Conservation (phyloP, 2,888 invertebrate species). For the Opisthograptis luteolata region DNA sequence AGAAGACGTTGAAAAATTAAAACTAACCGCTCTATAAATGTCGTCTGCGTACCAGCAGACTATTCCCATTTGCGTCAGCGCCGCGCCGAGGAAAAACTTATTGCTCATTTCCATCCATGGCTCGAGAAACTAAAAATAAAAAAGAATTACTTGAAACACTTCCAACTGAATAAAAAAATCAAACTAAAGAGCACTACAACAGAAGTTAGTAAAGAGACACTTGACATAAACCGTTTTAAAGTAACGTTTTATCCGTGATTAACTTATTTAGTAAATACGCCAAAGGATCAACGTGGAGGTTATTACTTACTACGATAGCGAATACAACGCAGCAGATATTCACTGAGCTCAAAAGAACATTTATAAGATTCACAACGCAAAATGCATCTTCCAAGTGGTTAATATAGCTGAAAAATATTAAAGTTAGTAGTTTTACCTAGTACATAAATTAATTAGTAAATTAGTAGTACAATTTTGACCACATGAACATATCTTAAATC, state of each 20-base stretch:
- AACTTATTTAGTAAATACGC: no score
- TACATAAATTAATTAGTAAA: no score
- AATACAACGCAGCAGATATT: slow-evolving; percentile 72
- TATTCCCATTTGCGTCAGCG: slow-evolving; percentile 68
- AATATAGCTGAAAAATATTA: slow-evolving; percentile 55
- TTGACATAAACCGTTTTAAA: no score
- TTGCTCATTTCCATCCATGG: slow-evolving; percentile 69
- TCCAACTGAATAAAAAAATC: no score
- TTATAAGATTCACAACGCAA: slow-evolving; percentile 65
- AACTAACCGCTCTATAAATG: slow-evolving; percentile 64
- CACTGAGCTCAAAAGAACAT: slow-evolving; percentile 67
- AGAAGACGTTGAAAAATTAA: slow-evolving; percentile 10
- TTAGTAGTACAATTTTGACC: no score
- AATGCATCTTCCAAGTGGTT: slow-evolving; percentile 67
- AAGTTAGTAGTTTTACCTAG: neutral
- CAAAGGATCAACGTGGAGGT: no score
- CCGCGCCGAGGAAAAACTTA: slow-evolving; percentile 68
- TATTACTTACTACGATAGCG: slow-evolving; percentile 63
- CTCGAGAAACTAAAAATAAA: slow-evolving; percentile 59
- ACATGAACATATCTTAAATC: no score
- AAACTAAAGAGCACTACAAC: no score
- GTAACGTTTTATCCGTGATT: no score
- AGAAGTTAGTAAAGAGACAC: no score
- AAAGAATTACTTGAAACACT: no score
- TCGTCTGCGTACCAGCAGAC: slow-evolving; percentile 75